Base-by-base conservation (phyloP, 2,113 vertebrate genomes). In the Carassius gibelio region DNA sequence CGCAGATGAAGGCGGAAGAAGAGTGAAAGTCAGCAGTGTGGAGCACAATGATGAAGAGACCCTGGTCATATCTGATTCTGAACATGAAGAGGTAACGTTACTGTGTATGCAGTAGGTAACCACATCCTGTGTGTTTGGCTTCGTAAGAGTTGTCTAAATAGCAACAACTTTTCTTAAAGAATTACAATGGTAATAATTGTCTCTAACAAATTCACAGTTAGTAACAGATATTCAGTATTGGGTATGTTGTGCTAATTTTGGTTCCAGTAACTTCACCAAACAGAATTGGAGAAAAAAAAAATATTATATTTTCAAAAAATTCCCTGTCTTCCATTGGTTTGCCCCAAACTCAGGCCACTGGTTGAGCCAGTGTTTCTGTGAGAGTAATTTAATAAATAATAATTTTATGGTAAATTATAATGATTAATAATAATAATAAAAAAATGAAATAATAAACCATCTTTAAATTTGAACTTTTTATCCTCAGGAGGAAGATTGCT, bases 61-160 rank as follows among this genome's bases (percentile, higher is more conserved):
- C 0, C 17, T 90, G 34, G 71, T 90, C 26, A 86, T 90, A 23
- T 89, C 87, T 66, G 91, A 91, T 82, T 90, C 88, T 8, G 90
- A 90, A 4, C 50, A 85, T 34, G 89, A 90, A 83, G 86, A 86
- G 77, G 83, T 30, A 26, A 26, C 26, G 26, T 26, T 26, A 30
- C 15, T 15, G 1, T 21, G 23, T 66, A 13, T 38, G 21, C 26
- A 38, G 34, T 13, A n/a, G 55, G 38, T 26, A 34, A 36, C 75
- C 8, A 36, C 34, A 11, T 42, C 8, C 17, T 61, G 23, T 76
- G 19, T 72, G 19, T 72, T 5, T 13, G 8, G 0, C 8, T n/a
- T 72, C 69, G 69, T 72, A 34, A 36, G 30, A 36, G 30, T 36
- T 68, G 36, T 36, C 4, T 21, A 72, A 72, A 19, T 11, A 42